Evolutionary conservation across 1,140 invertebrate species (phyloP).

Genomic region (Drosophila pachea): DNA sequence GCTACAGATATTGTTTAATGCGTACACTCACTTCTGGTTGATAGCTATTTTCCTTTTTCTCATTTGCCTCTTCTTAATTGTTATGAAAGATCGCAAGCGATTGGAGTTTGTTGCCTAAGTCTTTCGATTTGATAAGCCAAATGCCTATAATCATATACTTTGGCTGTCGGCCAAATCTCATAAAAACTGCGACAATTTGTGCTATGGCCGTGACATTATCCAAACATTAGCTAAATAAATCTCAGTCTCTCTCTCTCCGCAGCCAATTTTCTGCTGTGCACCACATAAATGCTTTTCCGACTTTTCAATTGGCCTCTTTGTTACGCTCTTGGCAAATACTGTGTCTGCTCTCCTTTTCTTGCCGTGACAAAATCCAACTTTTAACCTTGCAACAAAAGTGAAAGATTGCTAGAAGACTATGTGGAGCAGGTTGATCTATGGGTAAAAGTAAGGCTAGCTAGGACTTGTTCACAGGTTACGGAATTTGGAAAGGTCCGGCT

Average conservation of each 20-base stretch:
- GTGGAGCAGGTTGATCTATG: slow-evolving; percentile 20
- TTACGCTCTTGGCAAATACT: neutral
- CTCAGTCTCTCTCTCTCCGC: neutral
- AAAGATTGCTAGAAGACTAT: slow-evolving; percentile 37
- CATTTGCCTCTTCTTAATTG: slow-evolving; percentile 4
- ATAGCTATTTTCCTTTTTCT: slow-evolving; percentile 7
- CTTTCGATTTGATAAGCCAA: slow-evolving; percentile 46
- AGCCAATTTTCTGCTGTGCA: slow-evolving; percentile 28
- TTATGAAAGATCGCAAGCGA: slow-evolving; percentile 29
- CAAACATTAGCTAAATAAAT: slow-evolving; percentile 24
- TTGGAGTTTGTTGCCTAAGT: slow-evolving; percentile 67
- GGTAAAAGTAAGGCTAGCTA: slow-evolving; percentile 20
- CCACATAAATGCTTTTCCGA: slow-evolving; percentile 31
- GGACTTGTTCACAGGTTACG: neutral
- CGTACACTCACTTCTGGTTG: slow-evolving; percentile 26
- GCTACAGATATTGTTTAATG: slow-evolving; percentile 38
- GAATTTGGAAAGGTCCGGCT: neutral
- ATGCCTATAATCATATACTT: neutral
- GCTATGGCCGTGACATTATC: neutral
- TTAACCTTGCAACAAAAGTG: slow-evolving; percentile 38
- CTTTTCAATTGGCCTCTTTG: slow-evolving; percentile 32
- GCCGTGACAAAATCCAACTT: slow-evolving; percentile 1
- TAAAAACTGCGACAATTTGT: slow-evolving; percentile 2
- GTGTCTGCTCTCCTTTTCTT: neutral
- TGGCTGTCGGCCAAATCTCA: neutral